Percentiles rank a stretch among this genome's conserved stretches.
phyloP scores from a whole-genome alignment of 2,113 vertebrate species.

The Bambusicola thoracicus region DNA sequence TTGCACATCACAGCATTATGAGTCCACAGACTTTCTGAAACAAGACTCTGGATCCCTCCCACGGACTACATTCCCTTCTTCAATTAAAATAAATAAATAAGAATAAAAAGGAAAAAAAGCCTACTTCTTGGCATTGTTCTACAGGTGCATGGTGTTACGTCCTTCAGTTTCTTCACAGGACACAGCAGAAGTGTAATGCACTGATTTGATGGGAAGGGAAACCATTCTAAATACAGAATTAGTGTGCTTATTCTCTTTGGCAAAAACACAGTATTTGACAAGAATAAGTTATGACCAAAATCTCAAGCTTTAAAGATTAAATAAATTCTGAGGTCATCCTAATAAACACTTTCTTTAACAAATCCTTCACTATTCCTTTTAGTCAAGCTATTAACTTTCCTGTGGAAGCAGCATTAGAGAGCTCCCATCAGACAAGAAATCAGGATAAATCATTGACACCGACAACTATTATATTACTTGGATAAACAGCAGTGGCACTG shows the following conservation, averaged over 20 bases:
- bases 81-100: neutral
- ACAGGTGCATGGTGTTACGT: accelerated
- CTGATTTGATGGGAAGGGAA: neutral
- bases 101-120: neutral
- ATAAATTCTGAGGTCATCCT: neutral
- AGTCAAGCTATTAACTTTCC: neutral
- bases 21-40: neutral
- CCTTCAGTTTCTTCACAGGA: neutral
- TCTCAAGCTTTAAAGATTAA: neutral
- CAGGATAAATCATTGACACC: neutral
- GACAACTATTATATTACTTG: neutral
- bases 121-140: neutral
- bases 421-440: neutral
- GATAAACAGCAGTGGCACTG: neutral
- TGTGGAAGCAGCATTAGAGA: neutral
- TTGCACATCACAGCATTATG: neutral
- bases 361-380: neutral
- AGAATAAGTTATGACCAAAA: neutral
- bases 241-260: neutral
- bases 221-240: neutral
- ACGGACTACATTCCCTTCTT: neutral
- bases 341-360: neutral
- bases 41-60: neutral
- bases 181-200: neutral
- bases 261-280: neutral